These are phyloP conservation scores for Harmothoe impar DNA, from an alignment of 2,888 invertebrate genomes.

Conservation along the genomic window DNA sequence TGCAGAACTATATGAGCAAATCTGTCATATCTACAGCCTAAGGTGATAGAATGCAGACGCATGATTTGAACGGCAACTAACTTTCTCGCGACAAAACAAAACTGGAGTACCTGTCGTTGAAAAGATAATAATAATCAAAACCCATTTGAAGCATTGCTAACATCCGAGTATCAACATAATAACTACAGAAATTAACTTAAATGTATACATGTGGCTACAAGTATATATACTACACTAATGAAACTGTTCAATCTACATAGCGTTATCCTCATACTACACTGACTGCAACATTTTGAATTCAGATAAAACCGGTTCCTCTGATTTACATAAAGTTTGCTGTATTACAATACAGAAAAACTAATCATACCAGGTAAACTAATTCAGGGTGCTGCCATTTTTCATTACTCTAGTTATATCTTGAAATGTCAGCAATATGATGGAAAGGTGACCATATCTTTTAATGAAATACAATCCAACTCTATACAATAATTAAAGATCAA, in stretches of 20 bases:
- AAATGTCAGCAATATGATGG: no score
- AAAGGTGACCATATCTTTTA: no score
- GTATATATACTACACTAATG: no score
- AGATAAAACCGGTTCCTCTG: background rate
- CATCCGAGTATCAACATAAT: background rate
- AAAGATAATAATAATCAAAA: background rate
- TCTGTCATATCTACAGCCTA: background rate
- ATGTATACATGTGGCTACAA: no score
- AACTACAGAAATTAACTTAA: background rate
- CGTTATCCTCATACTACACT: no score
- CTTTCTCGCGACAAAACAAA: background rate
- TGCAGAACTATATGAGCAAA: background rate
- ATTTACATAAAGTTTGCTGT: background rate
- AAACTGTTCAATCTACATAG: no score
- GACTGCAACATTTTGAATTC: background rate
- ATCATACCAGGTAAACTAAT: background rate
- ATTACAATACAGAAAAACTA: background rate
- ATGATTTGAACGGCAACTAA: background rate
- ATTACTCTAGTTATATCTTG: background rate
- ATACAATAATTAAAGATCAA: no score
- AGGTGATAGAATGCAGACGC: background rate
- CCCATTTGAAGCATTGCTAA: background rate
- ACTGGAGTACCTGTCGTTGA: background rate
- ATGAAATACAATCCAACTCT: no score
- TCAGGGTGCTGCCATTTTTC: constrained; percentile 29